Evolutionary conservation across 2,888 invertebrate species (phyloP), one percentile per base, ranked within the genome.

Genomic region (Onthophagus sagittarius): DNA sequence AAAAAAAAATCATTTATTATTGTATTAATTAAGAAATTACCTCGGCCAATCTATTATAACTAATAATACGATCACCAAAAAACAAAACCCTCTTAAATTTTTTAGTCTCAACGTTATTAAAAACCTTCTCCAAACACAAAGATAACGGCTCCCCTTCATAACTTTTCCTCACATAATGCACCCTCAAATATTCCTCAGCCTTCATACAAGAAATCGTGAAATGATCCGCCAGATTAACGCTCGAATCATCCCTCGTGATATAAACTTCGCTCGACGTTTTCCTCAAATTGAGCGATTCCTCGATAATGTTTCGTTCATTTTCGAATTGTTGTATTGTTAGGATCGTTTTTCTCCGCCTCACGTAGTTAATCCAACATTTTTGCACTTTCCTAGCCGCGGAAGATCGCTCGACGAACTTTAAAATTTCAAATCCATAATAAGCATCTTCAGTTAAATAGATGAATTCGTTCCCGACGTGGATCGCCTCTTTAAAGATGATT

Each of bases 1-100:
- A n/a, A n/a, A 76, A 71, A 13, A 62, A 53, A 9, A 7, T 53
- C 2, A 53, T 53, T 53, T 53, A 53, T 9, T 11, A 4, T 53
- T 53, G 3, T 23, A 3, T 31, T 15, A 67, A 9, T 11, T 39
- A 9, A 13, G 70, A 11, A 75, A 77, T 78, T 78, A 84, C 83
- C 74, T 79, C 79, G 4, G 79, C 78, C 63, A 82, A 78, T 73
- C 78, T 79, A 69, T 79, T 79, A 72, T 81, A 79, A 75, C 83
- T 84, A 14, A 84, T 74, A 53, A 84, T 79, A 65, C 81, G 75
- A 75, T 82, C 80, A 73, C 80, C 81, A 72, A 79, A 81, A 71
- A 82, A 83, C 14, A 83, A 76, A n/a, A 74, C 73, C 31, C 75
- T 75, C 39, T 77, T 77, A 70, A 79, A 79, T 6, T 75, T 75